These are phyloP conservation scores for Atta cephalotes DNA, from an alignment of 1,140 invertebrate genomes.

Conservation along the genomic window DNA sequence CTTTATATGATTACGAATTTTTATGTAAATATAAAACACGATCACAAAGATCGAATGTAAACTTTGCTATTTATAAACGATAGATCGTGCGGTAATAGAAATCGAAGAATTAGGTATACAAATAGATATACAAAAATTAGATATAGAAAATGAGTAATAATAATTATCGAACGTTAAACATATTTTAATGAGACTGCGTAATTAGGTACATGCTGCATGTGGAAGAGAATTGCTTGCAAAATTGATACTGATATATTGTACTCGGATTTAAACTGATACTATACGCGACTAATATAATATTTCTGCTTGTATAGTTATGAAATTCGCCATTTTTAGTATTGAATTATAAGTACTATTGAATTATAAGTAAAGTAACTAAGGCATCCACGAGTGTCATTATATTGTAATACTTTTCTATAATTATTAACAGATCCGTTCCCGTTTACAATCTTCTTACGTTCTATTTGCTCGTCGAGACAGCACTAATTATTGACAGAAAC, in stretches of 20 bases:
- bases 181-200: slow-evolving; percentile 7
- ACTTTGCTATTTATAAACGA: not conserved
- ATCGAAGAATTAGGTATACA: not conserved
- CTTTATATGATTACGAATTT: not conserved
- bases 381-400: slow-evolving; percentile 27
- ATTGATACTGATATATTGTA: slow-evolving; percentile 29
- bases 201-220: not conserved
- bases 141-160: slow-evolving; percentile 24
- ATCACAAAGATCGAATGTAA: not conserved
- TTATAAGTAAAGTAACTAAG: not conserved
- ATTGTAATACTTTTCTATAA: slow-evolving; percentile 36
- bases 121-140: not conserved
- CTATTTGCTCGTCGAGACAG: slow-evolving; percentile 33
- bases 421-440: not conserved
- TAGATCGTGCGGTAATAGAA: not conserved
- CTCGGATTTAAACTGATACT: slow-evolving; percentile 39
- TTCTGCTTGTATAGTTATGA: slow-evolving; percentile 12
- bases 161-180: not conserved
- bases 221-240: slow-evolving; percentile 48
- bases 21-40: not conserved
- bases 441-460: not conserved
- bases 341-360: not conserved
- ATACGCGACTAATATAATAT: not conserved
- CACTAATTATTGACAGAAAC: slow-evolving; percentile 46
- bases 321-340: slow-evolving; percentile 36